Conservation (phyloP, 2,797 vertebrate genomes). For the Aselliscus stoliczkanus region DNA sequence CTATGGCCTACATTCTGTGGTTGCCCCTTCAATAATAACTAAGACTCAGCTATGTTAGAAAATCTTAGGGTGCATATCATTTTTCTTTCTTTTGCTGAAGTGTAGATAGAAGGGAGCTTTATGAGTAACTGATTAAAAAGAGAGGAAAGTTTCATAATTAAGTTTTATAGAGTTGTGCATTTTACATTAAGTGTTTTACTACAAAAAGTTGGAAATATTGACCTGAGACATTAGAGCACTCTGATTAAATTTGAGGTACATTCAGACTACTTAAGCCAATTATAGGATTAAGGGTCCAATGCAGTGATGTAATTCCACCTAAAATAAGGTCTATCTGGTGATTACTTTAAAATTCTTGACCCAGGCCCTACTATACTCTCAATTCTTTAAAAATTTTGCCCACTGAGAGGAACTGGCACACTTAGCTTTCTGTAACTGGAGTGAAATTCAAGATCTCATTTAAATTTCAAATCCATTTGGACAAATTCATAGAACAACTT, state of each 20-base stretch:
- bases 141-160: slow-evolving; percentile 38
- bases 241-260: slow-evolving; percentile 58
- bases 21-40: background rate
- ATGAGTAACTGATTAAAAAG: slow-evolving; percentile 38
- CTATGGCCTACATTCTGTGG: background rate
- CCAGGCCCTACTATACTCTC: background rate
- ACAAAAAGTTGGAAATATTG: slow-evolving; percentile 56
- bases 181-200: slow-evolving; percentile 55
- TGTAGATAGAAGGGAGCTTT: background rate
- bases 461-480: slow-evolving; percentile 28
- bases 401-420: background rate
- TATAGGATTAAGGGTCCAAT: background rate
- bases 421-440: slow-evolving; percentile 17
- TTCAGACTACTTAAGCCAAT: slow-evolving; percentile 6
- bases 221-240: slow-evolving; percentile 35
- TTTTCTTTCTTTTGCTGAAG: slow-evolving; percentile 32
- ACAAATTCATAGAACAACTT: background rate
- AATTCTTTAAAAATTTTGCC: slow-evolving; percentile 27
- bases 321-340: background rate
- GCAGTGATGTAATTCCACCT: slow-evolving; percentile 3
- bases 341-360: slow-evolving; percentile 37
- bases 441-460: slow-evolving; percentile 1
- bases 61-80: background rate
- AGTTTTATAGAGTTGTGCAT: slow-evolving; percentile 51
- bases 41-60: background rate